Conservation (phyloP, 2,797 vertebrate species). For the Macropodus opercularis region DNA sequence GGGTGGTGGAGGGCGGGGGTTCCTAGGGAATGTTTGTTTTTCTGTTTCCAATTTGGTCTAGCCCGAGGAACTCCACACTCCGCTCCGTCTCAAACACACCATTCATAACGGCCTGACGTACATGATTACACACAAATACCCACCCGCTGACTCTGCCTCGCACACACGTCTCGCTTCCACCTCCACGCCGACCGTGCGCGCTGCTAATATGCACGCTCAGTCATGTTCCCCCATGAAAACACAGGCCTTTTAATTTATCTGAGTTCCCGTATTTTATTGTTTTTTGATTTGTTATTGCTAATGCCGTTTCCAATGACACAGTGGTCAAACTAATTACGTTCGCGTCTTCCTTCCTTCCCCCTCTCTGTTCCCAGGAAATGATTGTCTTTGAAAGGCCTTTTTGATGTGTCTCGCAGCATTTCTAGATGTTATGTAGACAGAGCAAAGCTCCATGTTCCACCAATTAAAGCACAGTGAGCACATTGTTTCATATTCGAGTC, state of each 20-base stretch:
- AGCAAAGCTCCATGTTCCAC: slow-evolving; percentile 69
- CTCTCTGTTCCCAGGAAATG: slow-evolving; percentile 43
- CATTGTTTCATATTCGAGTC: slow-evolving; percentile 66
- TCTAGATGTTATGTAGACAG: slow-evolving; percentile 65
- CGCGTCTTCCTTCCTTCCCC: slow-evolving; percentile 44
- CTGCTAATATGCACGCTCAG: slow-evolving; percentile 36
- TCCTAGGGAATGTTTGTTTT: slow-evolving; percentile 81
- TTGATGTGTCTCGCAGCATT: slow-evolving; percentile 63
- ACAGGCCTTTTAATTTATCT: slow-evolving; percentile 53
- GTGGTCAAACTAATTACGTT: slow-evolving; percentile 68
- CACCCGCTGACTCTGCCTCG: slow-evolving; percentile 34
- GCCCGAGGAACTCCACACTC: slow-evolving; percentile 80
- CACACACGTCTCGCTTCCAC: slow-evolving; percentile 7
- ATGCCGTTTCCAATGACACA: slow-evolving; percentile 66
- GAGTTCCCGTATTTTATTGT: slow-evolving; percentile 62
- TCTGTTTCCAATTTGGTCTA: slow-evolving; percentile 83
- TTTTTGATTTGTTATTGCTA: slow-evolving; percentile 74
- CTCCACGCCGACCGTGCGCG: slow-evolving; percentile 8
- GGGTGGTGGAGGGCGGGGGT: slow-evolving; percentile 49
- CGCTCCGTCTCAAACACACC: slow-evolving; percentile 80
- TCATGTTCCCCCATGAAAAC: slow-evolving; percentile 42
- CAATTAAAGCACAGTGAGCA: slow-evolving; percentile 67
- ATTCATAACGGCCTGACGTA: slow-evolving; percentile 80
- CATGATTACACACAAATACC: slow-evolving; percentile 70
- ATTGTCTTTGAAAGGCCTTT: slow-evolving; percentile 63